These are phyloP conservation scores for Calyptommatus sinebrachiatus DNA, from an alignment of 2,113 vertebrate genomes.

Conservation along the genomic window DNA sequence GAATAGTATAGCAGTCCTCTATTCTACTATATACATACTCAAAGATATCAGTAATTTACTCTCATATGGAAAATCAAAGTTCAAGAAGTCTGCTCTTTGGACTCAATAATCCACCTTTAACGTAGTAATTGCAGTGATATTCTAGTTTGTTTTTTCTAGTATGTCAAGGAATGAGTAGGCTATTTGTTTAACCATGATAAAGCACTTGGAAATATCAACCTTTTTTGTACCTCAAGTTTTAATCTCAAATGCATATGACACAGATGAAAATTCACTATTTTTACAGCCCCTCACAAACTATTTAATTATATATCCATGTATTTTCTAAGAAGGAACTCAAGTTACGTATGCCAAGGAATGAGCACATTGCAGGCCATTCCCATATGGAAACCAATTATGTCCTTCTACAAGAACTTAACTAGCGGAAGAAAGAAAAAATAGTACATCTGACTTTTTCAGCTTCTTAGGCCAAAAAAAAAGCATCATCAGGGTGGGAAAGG, in stretches of 20 bases:
- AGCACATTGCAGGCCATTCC: too few relatives aligned
- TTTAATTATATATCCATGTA: not conserved
- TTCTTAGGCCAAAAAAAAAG: too few relatives aligned
- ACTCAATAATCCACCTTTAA: not conserved
- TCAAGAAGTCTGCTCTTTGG: conserved; percentile 8
- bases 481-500: too few relatives aligned
- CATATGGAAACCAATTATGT: too few relatives aligned
- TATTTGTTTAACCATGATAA: not conserved
- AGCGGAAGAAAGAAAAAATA: too few relatives aligned
- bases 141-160: not conserved
- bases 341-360: too few relatives aligned
- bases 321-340: too few relatives aligned
- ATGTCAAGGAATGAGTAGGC: not conserved
- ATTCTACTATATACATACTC: not conserved
- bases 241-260: not conserved
- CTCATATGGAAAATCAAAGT: not conserved
- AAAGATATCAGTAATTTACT: not conserved
- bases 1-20: conserved; percentile 10
- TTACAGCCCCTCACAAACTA: too few relatives aligned
- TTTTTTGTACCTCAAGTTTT: not conserved
- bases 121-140: not conserved
- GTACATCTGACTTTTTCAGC: too few relatives aligned
- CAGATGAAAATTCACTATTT: not conserved
- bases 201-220: not conserved
- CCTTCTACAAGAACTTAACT: too few relatives aligned